A percentile compares a stretch with the other conserved stretches of the same genome.
These are phyloP conservation scores for Phocides pigmalion DNA, from an alignment of 1,140 invertebrate species.

Conservation along the genomic window DNA sequence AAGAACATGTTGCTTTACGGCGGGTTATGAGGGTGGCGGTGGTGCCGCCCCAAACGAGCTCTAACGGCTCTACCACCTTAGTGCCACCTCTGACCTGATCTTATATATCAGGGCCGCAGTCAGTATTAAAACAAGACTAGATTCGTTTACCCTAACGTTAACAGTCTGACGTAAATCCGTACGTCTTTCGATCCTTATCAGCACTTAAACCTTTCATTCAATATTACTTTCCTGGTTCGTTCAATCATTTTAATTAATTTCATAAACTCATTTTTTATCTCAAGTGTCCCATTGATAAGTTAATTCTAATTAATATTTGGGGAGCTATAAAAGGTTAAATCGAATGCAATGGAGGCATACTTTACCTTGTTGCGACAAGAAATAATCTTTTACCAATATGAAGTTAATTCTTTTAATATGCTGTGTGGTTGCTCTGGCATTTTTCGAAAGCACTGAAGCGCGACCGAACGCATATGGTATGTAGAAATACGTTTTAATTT, in stretches of 20 bases:
- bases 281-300: constrained; percentile 4
- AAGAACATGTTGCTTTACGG: no score
- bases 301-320: constrained; percentile 5
- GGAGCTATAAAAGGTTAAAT: constrained; percentile 2
- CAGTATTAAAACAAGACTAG: no score
- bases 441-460: not conserved
- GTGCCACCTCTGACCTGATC: no score
- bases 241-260: constrained; percentile 21
- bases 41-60: no score
- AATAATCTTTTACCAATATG: not conserved
- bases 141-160: not conserved
- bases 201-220: constrained; percentile 5
- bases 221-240: constrained; percentile 3
- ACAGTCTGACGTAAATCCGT: constrained; percentile 10
- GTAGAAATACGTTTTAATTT: constrained; percentile 4
- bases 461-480: not conserved
- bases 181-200: constrained; percentile 1
- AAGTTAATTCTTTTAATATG: constrained; percentile 1
- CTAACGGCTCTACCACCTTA: no score
- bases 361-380: not conserved
- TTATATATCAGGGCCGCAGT: no score
- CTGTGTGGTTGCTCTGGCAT: not conserved
- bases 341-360: not conserved
- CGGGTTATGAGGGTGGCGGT: no score
- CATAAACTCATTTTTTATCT: not conserved